Conservation (phyloP, 64 coral and sea anemone species). For the Porites lutea region DNA sequence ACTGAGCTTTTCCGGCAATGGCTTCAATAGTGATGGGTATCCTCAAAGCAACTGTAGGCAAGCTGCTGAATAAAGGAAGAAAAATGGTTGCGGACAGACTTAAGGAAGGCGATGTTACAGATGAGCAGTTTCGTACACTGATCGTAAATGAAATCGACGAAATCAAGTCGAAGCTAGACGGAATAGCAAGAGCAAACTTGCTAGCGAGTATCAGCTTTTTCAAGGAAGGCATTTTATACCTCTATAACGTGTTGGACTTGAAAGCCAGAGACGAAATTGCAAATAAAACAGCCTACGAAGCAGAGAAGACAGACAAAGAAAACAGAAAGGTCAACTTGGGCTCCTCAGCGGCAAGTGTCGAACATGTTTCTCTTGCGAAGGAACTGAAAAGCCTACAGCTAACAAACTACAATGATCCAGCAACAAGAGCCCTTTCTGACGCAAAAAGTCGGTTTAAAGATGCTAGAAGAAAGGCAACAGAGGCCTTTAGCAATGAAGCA, state of each 20-base stretch:
- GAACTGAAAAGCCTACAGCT: background rate
- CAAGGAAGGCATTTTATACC: constrained; percentile 57
- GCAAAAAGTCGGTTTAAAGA: constrained; percentile 52
- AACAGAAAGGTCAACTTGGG: background rate
- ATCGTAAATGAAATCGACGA: constrained; percentile 63
- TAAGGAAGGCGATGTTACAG: constrained; percentile 42
- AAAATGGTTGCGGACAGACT: background rate
- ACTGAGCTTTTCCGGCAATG: no score
- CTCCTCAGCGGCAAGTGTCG: background rate
- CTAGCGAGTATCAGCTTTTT: constrained; percentile 64
- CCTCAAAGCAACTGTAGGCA: no score
- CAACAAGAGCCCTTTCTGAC: background rate
- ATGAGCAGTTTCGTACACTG: constrained; percentile 43
- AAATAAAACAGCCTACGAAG: background rate
- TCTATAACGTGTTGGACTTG: constrained; percentile 4
- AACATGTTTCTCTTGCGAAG: background rate
- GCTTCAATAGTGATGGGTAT: no score
- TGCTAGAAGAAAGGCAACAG: constrained; percentile 26
- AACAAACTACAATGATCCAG: background rate
- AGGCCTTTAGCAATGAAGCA: constrained; percentile 67
- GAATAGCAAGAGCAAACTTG: constrained; percentile 47
- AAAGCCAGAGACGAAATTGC: background rate
- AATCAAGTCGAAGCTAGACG: constrained; percentile 67
- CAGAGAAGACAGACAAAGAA: constrained; percentile 1
- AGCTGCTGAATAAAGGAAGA: constrained; percentile 13